Conservation (phyloP, 2,888 invertebrate species). For the Isotomurus palustris region DNA sequence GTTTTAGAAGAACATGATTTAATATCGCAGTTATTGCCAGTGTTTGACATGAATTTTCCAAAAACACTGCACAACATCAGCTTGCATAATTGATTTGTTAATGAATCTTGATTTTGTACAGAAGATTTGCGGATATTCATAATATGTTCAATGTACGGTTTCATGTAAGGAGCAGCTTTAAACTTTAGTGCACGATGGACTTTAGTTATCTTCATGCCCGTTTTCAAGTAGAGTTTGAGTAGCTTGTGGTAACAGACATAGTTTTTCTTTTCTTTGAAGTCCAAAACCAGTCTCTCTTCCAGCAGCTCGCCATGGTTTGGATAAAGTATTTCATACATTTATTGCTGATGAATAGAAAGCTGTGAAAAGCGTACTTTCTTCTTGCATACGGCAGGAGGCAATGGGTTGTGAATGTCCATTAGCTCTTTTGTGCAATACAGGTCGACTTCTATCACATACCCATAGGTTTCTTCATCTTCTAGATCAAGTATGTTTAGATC, state of each 20-base stretch:
- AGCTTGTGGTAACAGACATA: not conserved
- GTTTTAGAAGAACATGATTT: not conserved
- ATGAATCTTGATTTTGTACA: not conserved
- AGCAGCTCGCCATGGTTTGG: not conserved
- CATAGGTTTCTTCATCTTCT: too few relatives aligned
- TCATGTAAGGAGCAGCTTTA: not conserved
- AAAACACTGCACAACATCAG: not conserved
- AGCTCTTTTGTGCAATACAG: too few relatives aligned
- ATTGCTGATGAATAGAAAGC: not conserved
- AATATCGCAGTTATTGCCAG: not conserved
- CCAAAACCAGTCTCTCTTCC: not conserved
- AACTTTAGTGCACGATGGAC: not conserved
- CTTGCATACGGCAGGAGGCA: not conserved
- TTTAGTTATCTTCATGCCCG: not conserved
- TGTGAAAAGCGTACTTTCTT: not conserved
- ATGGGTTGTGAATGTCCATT: too few relatives aligned
- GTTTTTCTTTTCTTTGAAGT: not conserved
- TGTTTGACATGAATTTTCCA: not conserved
- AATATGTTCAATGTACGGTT: not conserved
- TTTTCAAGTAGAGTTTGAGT: not conserved
- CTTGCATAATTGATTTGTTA: not conserved
- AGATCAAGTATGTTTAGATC: too few relatives aligned
- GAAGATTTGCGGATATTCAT: not conserved
- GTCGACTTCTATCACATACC: too few relatives aligned
- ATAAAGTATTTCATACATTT: not conserved